phyloP scores from a whole-genome alignment of 2,888 invertebrate species.

The Timandra comae region DNA sequence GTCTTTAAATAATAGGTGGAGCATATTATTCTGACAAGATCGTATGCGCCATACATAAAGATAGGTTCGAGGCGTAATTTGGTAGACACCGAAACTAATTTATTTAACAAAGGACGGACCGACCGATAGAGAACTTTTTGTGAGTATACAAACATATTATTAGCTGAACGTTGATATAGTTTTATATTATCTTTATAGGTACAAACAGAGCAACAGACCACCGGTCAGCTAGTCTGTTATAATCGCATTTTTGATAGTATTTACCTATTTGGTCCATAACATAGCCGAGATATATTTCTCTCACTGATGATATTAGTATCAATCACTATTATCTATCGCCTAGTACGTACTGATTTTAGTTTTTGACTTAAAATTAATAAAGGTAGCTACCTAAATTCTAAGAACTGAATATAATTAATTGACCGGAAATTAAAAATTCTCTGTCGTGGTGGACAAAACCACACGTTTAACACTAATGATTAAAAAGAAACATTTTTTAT shows the following conservation, averaged over 20 bases:
- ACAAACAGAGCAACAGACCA: slow-evolving; percentile 5
- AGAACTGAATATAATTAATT: slow-evolving; percentile 33
- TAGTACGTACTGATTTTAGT: too few relatives aligned
- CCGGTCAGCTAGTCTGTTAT: too few relatives aligned
- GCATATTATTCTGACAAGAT: slow-evolving; percentile 69
- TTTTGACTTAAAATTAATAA: too few relatives aligned
- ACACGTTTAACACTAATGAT: neutral
- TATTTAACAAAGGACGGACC: slow-evolving; percentile 76
- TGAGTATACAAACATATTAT: slow-evolving; percentile 68
- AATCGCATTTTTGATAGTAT: too few relatives aligned
- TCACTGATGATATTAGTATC: too few relatives aligned
- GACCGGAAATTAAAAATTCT: slow-evolving; percentile 64
- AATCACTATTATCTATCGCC: too few relatives aligned
- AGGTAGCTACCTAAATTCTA: too few relatives aligned
- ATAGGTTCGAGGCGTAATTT: slow-evolving; percentile 75
- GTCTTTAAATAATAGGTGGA: slow-evolving; percentile 61
- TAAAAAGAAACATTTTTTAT: neutral
- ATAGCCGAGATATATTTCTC: too few relatives aligned
- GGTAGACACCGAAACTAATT: slow-evolving; percentile 78
- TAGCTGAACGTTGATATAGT: slow-evolving; percentile 10
- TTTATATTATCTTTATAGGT: neutral
- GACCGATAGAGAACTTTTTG: slow-evolving; percentile 72
- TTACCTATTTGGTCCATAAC: too few relatives aligned
- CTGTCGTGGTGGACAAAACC: slow-evolving; percentile 28
- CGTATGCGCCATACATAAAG: slow-evolving; percentile 63